phyloP scores from a whole-genome alignment of 2,888 invertebrate genomes.

The Amblyjoppa fuscipennis region DNA sequence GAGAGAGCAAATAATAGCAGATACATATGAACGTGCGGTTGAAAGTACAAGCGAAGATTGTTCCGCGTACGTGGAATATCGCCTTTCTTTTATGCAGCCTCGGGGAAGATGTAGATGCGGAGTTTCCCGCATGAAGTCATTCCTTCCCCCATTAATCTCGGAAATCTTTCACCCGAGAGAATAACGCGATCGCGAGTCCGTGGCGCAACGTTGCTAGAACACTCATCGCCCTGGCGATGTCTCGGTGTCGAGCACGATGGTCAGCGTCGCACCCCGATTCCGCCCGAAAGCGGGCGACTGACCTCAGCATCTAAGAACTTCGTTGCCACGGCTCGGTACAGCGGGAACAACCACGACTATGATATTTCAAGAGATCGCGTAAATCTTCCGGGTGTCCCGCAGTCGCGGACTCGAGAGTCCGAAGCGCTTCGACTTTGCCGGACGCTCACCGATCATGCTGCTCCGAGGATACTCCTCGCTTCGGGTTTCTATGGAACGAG shows the following conservation, averaged over 20 bases:
- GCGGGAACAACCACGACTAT: slow-evolving; percentile 35
- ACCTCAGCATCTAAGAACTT: slow-evolving; percentile 54
- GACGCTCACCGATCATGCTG: slow-evolving; percentile 18
- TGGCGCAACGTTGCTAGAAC: background rate
- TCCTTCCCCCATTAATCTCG: slow-evolving; percentile 19
- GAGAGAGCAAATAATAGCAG: background rate
- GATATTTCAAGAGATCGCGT: slow-evolving; percentile 68
- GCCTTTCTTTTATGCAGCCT: slow-evolving; percentile 23
- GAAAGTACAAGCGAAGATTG: slow-evolving; percentile 18
- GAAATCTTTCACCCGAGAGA: slow-evolving; percentile 25
- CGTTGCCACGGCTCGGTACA: slow-evolving; percentile 8
- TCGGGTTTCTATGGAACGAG: slow-evolving; percentile 3
- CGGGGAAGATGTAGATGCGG: slow-evolving; percentile 8
- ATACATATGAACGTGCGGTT: background rate
- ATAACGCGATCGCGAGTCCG: slow-evolving; percentile 14
- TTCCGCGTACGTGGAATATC: slow-evolving; percentile 41
- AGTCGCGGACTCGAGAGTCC: slow-evolving; percentile 21
- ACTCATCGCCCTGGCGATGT: background rate
- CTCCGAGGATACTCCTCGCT: background rate
- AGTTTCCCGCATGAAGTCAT: background rate
- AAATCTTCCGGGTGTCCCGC: slow-evolving; percentile 62
- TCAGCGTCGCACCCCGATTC: slow-evolving; percentile 35
- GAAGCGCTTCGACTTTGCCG: slow-evolving; percentile 37
- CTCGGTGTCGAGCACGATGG: background rate
- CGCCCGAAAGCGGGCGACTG: background rate